A percentile compares a stretch with the other conserved stretches of the same genome.
Conservation (phyloP, 1,140 invertebrate genomes). For the Drosophila pandora region DNA sequence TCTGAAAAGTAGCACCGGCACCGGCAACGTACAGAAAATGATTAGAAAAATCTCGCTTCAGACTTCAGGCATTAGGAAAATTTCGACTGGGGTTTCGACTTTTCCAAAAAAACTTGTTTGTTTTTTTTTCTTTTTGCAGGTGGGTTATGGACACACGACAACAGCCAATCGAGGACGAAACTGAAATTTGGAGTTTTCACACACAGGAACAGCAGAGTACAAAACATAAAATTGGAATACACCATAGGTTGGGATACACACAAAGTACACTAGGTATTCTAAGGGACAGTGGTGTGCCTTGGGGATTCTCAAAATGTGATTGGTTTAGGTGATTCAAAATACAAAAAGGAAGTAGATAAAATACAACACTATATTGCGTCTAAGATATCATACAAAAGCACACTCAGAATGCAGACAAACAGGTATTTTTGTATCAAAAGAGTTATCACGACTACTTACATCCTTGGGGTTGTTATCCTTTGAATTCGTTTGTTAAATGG, state of each 20-base stretch:
- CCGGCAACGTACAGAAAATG: conserved; percentile 76
- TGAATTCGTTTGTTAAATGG: conserved; percentile 51
- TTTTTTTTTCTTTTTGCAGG: conserved; percentile 5
- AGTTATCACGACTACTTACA: conserved; percentile 76
- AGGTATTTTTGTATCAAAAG: conserved; percentile 16
- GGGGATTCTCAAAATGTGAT: conserved; percentile 19
- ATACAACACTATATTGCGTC: conserved; percentile 13
- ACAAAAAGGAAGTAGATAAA: conserved; percentile 9
- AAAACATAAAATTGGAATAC: conserved; percentile 39
- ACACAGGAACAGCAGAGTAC: conserved; percentile 44
- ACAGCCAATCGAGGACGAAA: conserved; percentile 57
- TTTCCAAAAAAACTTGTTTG: conserved; percentile 1
- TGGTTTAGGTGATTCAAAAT: conserved; percentile 39
- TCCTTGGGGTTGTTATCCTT: conserved; percentile 80
- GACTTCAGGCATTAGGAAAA: conserved; percentile 11
- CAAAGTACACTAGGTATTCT: conserved; percentile 9
- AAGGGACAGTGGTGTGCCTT: conserved; percentile 28
- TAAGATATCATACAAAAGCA: conserved; percentile 52
- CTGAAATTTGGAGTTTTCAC: conserved; percentile 57
- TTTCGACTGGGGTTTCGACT: conserved; percentile 16
- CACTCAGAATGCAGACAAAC: conserved; percentile 16
- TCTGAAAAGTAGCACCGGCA: conserved; percentile 86
- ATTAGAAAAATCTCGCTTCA: conserved; percentile 62
- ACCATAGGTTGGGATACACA: conserved; percentile 8
- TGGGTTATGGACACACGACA: conserved; percentile 43